These are phyloP conservation scores for Glossophaga mutica DNA, from an alignment of 2,797 vertebrate genomes.

Conservation along the genomic window DNA sequence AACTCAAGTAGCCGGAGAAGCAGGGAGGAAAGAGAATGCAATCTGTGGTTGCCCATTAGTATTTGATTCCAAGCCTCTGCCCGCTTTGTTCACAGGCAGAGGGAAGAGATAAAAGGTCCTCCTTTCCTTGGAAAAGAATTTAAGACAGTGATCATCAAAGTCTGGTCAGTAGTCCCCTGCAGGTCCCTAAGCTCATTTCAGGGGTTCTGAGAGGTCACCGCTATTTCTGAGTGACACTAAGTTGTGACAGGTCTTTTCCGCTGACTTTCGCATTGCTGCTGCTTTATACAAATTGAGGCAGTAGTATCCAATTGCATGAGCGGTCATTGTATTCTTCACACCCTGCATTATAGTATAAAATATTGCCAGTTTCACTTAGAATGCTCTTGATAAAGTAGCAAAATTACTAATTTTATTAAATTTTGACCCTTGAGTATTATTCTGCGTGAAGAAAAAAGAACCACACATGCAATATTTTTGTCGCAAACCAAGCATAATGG, in stretches of 20 bases:
- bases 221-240: neutral
- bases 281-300: neutral
- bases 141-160: neutral
- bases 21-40: neutral
- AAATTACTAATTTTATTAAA: neutral
- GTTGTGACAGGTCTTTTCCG: neutral
- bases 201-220: neutral
- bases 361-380: neutral
- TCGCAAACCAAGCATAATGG: neutral
- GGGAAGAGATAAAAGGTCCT: neutral
- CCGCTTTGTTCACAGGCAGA: neutral
- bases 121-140: neutral
- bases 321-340: neutral
- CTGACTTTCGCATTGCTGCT: neutral
- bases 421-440: neutral
- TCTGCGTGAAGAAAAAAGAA: neutral
- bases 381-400: neutral
- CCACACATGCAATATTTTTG: neutral
- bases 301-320: neutral
- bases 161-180: neutral
- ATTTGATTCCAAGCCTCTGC: neutral
- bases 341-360: neutral
- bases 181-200: neutral
- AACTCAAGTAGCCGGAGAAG: neutral
- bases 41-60: neutral